Percentiles rank a stretch among this genome's conserved stretches.
Evolutionary conservation across 2,113 vertebrate genomes (phyloP).

Genomic region (Tenrec ecaudatus): DNA sequence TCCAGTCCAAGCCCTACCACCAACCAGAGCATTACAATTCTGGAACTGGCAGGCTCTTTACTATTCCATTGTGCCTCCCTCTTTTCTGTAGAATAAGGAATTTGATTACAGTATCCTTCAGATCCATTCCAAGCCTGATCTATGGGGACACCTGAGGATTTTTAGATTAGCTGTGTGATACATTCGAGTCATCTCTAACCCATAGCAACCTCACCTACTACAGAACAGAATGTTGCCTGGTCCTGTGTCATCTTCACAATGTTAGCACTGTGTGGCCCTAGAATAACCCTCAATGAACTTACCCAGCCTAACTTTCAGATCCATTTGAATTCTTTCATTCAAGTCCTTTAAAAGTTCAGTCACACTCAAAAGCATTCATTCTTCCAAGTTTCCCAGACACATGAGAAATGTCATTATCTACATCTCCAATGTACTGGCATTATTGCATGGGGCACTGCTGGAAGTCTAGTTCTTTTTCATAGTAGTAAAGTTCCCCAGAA

Average conservation of each 20-base stretch:
- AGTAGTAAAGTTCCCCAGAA: not conserved
- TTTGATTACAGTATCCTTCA: not conserved
- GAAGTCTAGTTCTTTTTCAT: constrained; percentile 34
- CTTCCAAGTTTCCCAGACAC: constrained; percentile 48
- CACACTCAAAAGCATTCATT: not conserved
- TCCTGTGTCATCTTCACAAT: not conserved
- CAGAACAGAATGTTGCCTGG: not conserved
- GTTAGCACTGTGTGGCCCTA: not conserved
- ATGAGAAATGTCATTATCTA: constrained; percentile 52
- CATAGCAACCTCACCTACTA: not conserved
- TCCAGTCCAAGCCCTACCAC: constrained; percentile 1
- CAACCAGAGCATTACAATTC: not conserved
- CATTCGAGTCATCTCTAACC: not conserved
- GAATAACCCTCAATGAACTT: constrained; percentile 26
- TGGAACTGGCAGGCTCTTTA: not conserved
- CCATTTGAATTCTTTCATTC: constrained; percentile 31
- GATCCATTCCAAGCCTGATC: not conserved
- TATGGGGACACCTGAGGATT: not conserved
- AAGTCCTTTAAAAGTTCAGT: not conserved
- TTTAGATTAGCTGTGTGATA: not conserved
- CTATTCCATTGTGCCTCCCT: constrained; percentile 12
- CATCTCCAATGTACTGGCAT: constrained; percentile 8
- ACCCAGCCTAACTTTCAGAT: constrained; percentile 24
- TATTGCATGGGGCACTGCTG: constrained; percentile 17
- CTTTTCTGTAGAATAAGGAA: constrained; percentile 37